Base-by-base conservation (phyloP, 2,113 vertebrate genomes). In the Furnarius figulus region DNA sequence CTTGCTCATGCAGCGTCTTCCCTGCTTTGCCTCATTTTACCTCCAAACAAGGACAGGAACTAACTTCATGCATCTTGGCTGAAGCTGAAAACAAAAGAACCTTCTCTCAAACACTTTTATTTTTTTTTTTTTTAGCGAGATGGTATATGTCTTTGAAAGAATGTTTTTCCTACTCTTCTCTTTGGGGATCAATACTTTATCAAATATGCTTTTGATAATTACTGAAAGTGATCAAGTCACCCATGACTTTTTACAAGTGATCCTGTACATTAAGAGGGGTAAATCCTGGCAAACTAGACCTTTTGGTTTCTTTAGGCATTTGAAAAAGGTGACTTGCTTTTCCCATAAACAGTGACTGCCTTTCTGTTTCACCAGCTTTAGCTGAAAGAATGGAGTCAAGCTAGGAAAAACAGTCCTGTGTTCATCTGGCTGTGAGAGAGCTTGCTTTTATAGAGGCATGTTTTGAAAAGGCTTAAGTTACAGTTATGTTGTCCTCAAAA, bases 381-480 rank as follows among this genome's bases (percentile, higher is more conserved):
- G 40, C 49, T 65, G 85, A 80, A 94, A 81, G 39, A 68, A 30
- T 4, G 13, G 74, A 88, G 61, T 58, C 27, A 62, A 80, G 68
- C 77, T 89, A 56, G 81, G 63, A 87, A 80, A 86, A 84, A 87
- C 17, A 92, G 76, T 56, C 52, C 25, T 88, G 24, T 19, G 3
- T 95, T 94, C 72, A 78, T 86, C 61, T 89, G 70, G n/a, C 68
- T 75, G 58, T 30, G 53, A 87, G 59, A 89, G 88, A 75, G 70
- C 35, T 25, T 88, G 86, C 88, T 93, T 90, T 96, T 49, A 25
- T 37, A 80, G 65, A 89, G 80, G 79, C 86, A 55, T 93, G 80
- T 93, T 95, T 95, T 94, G 85, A 95, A 87, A 96, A 90, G 90
- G 66, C 86, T 95, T 92, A 86, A 87, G 86, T 95, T 93, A 77